These are phyloP conservation scores for Ranitomeya imitator DNA, from an alignment of 2,113 vertebrate genomes.

Conservation along the genomic window DNA sequence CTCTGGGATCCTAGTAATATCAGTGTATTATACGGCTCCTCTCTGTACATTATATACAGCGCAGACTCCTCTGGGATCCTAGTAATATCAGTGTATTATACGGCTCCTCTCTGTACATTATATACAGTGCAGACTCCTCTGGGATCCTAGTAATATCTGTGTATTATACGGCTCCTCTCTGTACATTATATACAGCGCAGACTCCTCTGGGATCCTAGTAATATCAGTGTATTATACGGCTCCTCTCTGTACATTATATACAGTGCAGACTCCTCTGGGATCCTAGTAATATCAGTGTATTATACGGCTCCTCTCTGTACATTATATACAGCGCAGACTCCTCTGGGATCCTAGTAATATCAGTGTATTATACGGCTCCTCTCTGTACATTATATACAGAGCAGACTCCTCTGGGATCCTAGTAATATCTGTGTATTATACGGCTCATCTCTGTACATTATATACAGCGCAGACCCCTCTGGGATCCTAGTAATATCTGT, in stretches of 20 bases:
- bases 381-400: constrained; percentile 30
- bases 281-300: not conserved
- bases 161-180: not conserved
- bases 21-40: not conserved
- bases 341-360: constrained; percentile 11
- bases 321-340: too few species aligned
- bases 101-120: not conserved
- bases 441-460: constrained; percentile 7
- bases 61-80: too few species aligned
- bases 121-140: not conserved
- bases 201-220: too few species aligned
- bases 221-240: too few species aligned
- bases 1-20: not conserved
- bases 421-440: constrained; percentile 24
- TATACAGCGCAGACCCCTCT: not conserved
- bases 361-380: constrained; percentile 23
- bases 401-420: not conserved
- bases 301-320: too few species aligned
- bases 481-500: constrained; percentile 5
- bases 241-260: not conserved
- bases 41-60: too few species aligned
- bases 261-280: not conserved
- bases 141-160: constrained; percentile 17
- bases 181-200: constrained; percentile 4
- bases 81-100: too few species aligned